Conservation (phyloP, 2,797 vertebrate genomes). For the Lagorchestes hirsutus region DNA sequence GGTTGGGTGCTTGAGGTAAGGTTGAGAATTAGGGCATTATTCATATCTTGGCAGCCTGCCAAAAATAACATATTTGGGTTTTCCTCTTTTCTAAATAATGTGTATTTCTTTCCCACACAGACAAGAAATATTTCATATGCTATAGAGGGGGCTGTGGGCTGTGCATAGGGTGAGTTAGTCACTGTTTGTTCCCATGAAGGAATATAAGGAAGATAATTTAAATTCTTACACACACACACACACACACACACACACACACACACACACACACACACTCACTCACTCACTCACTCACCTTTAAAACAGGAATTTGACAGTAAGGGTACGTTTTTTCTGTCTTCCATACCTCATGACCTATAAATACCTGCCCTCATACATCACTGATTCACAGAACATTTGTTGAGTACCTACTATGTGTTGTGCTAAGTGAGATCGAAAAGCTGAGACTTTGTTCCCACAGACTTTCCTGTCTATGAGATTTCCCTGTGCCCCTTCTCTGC, state of each 20-base stretch:
- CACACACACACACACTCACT: too few species aligned
- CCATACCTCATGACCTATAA: background rate
- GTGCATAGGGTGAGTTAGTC: background rate
- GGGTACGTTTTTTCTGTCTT: background rate
- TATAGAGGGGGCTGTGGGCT: background rate
- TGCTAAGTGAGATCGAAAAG: background rate
- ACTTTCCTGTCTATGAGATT: background rate
- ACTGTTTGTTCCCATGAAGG: background rate
- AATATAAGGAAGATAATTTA: conserved; percentile 32
- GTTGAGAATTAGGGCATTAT: conserved; percentile 75
- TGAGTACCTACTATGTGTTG: background rate
- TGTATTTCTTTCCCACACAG: conserved; percentile 39
- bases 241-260: too few species aligned
- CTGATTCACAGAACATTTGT: background rate
- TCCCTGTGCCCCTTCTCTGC: background rate
- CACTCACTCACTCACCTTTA: background rate
- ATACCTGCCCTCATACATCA: background rate
- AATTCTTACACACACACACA: background rate
- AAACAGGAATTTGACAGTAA: conserved; percentile 38
- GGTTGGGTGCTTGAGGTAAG: conserved; percentile 66
- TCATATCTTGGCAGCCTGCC: conserved; percentile 70
- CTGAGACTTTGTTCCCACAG: too few species aligned
- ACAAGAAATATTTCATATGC: conserved; percentile 12
- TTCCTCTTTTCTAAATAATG: conserved; percentile 28
- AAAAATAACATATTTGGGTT: conserved; percentile 46